phyloP scores from a whole-genome alignment of 92 coral and sea anemone genomes.

The Parazoanthus atlanticus region DNA sequence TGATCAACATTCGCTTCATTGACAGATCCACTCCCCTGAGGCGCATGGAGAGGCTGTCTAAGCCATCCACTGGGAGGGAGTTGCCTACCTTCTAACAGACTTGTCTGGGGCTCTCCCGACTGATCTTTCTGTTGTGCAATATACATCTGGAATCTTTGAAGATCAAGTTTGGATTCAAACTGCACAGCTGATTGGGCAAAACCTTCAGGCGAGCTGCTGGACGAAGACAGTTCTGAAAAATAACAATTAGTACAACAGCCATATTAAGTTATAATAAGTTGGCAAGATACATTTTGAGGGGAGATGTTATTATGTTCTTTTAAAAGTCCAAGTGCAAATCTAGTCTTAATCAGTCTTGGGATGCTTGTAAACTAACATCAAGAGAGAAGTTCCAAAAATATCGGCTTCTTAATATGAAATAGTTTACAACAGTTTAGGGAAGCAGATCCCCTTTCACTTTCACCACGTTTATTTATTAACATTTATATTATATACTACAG shows the following conservation, averaged over 20 bases:
- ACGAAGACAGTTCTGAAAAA: constrained; percentile 17
- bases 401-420: too few relatives aligned
- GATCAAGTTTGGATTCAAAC: constrained; percentile 85
- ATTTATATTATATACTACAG: too few relatives aligned
- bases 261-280: not conserved
- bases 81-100: not conserved
- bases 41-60: not conserved
- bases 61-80: constrained; percentile 13
- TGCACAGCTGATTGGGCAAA: not conserved
- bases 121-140: constrained; percentile 65
- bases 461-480: too few relatives aligned
- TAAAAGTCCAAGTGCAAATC: too few relatives aligned
- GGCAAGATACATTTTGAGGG: too few relatives aligned
- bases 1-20: not conserved
- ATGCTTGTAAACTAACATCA: too few relatives aligned
- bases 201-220: constrained; percentile 27
- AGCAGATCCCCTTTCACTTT: too few relatives aligned
- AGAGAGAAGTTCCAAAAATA: too few relatives aligned
- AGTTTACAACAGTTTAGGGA: too few relatives aligned
- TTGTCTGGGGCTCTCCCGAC: constrained; percentile 20
- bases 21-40: not conserved
- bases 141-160: constrained; percentile 73
- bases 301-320: too few relatives aligned
- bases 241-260: not conserved
- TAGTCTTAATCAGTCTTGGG: too few relatives aligned